Evolutionary conservation across 1,140 invertebrate species (phyloP).

Genomic region (Sesamia nonagrioides): DNA sequence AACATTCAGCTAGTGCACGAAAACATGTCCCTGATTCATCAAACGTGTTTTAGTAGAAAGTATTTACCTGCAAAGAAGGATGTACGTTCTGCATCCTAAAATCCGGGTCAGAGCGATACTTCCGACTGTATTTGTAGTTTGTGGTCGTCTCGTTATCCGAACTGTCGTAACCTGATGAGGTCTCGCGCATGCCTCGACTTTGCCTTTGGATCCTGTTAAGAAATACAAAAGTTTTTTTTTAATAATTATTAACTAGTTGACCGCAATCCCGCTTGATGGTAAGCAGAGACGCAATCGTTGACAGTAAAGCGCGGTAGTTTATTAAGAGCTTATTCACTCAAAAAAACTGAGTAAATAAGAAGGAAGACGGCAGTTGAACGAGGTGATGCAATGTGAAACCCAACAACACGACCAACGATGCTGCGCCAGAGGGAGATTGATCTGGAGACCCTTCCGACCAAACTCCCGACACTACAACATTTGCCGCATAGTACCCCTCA

Average conservation of each 20-base stretch:
- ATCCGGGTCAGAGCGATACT: constrained; percentile 94
- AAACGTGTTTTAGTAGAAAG: constrained; percentile 63
- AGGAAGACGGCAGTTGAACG: too few relatives aligned
- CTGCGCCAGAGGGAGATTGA: too few relatives aligned
- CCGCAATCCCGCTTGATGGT: too few relatives aligned
- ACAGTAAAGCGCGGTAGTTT: too few relatives aligned
- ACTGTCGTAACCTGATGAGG: constrained; percentile 96
- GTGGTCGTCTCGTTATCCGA: constrained; percentile 91
- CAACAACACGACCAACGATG: too few relatives aligned
- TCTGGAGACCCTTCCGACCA: too few relatives aligned
- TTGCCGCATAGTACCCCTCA: too few relatives aligned
- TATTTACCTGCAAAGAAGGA: constrained; percentile 85
- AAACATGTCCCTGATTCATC: background rate
- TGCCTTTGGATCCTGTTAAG: constrained; percentile 79
- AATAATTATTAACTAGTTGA: too few relatives aligned
- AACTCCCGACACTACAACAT: too few relatives aligned
- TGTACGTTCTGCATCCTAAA: constrained; percentile 90
- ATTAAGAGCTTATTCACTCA: background rate
- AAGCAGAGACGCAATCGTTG: too few relatives aligned
- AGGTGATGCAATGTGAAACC: too few relatives aligned
- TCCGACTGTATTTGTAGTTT: constrained; percentile 89
- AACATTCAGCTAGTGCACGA: background rate
- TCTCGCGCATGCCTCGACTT: constrained; percentile 83
- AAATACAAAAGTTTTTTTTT: too few relatives aligned
- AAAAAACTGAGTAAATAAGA: background rate